Base-by-base conservation (phyloP, 2,113 vertebrate genomes). In the Atractosteus spatula region DNA sequence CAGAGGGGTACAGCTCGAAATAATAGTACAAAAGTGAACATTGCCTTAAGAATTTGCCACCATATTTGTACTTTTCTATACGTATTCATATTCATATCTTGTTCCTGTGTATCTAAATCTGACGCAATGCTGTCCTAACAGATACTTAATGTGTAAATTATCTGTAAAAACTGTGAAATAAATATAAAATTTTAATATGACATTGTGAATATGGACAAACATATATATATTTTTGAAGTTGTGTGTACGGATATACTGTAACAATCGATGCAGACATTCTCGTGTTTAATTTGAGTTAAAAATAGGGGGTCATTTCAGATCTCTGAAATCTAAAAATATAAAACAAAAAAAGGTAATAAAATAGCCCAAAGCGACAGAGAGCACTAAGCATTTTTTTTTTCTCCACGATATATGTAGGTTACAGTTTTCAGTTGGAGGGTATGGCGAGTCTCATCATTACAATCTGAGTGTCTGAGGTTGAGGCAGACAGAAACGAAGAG, bases 261-360 rank as follows among this genome's bases (percentile, higher is more conserved):
- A 71, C 78, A 76, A 77, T 79, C 82, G 86, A 89, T 86, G 81
- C 87, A 87, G 90, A 85, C 83, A 81, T 87, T 91, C 88, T 90
- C 5, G 84, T 81, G 80, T 80, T 81, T 88, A 89, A 90, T 91
- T 87, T 51, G 10, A 82, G 81, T 90, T 90, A 83, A 89, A 89
- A 85, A 85, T 79, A 72, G 77, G 80, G 29, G 83, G 80, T 89
- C 80, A 82, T 86, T 90, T 83, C 88, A 83, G 84, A 88, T 84
- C 79, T 74, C 81, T 79, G 88, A 87, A 88, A 90, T 83, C 81
- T 85, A 88, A 84, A 87, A 86, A 91, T 89, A 82, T 89, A 87
- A 88, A 88, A 41, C 42, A 14, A 55, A 55, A 72, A 66, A 72
- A 41, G 66, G 84, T 83, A 86, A 87, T 87, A 82, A 79, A 74